phyloP scores from a whole-genome alignment of 30 jellyfish, hydroid and myxozoan species.

The Sanderia malayensis region DNA sequence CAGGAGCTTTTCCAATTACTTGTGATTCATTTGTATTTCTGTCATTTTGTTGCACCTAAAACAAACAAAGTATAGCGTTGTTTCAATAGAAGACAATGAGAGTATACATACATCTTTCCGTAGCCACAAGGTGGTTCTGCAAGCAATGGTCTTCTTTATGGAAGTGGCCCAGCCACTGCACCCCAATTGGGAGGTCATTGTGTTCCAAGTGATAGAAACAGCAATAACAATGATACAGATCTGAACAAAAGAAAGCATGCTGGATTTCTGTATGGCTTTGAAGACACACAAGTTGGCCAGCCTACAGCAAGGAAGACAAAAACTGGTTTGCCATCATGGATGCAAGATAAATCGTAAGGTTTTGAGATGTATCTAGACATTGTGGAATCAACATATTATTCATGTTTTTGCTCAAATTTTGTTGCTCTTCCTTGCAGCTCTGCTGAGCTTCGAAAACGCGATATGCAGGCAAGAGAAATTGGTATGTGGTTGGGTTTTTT shows the following conservation, averaged over 20 bases:
- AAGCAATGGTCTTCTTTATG: conserved; percentile 45
- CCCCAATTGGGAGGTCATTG: conserved; percentile 12
- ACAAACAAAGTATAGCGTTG: no score
- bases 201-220: not conserved
- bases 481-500: no score
- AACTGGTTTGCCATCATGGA: conserved; percentile 43
- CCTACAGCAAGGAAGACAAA: conserved; percentile 20
- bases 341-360: conserved; percentile 55
- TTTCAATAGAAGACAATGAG: no score
- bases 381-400: not conserved
- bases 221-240: not conserved
- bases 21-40: no score
- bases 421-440: conserved; percentile 41
- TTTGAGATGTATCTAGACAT: not conserved
- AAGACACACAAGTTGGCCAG: conserved; percentile 59
- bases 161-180: conserved; percentile 49
- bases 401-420: not conserved
- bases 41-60: no score
- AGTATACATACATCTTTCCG: not conserved
- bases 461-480: conserved; percentile 48
- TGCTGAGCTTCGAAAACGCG: conserved; percentile 71
- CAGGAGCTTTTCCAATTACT: no score
- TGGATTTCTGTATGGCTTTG: conserved; percentile 61
- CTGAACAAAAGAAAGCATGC: conserved; percentile 6
- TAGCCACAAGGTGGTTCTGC: conserved; percentile 76